Evolutionary conservation across 1,140 invertebrate genomes (phyloP).

Genomic region (Megalonaias nervosa): DNA sequence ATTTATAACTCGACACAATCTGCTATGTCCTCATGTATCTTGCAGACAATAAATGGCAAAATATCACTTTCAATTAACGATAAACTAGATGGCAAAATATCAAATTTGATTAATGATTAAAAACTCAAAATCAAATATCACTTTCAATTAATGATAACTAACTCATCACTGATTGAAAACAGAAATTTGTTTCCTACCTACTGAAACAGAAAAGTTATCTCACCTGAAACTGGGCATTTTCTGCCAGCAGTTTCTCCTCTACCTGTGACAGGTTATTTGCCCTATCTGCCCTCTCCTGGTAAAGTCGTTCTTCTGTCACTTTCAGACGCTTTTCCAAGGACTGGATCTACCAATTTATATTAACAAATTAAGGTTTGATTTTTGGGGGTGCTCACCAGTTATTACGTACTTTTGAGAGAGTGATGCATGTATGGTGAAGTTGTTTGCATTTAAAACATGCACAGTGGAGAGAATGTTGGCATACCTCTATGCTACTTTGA

Average conservation of each 20-base stretch:
- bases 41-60: background rate
- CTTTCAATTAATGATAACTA: too few species aligned
- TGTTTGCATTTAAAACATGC: too few species aligned
- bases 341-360: constrained; percentile 42
- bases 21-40: background rate
- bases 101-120: background rate
- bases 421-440: too few species aligned
- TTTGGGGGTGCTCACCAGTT: background rate
- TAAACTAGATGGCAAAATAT: background rate
- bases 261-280: constrained; percentile 65
- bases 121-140: background rate
- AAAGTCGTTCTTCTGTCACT: constrained; percentile 66
- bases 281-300: constrained; percentile 65
- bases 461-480: too few species aligned
- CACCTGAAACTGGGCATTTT: constrained; percentile 68
- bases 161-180: too few species aligned
- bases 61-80: background rate
- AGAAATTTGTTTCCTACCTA: background rate
- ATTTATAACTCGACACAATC: background rate
- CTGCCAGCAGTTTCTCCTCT: constrained; percentile 67
- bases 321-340: constrained; percentile 61
- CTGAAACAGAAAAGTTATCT: background rate
- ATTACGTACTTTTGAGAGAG: too few species aligned
- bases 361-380: background rate
- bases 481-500: too few species aligned